Base-by-base conservation (phyloP, 2,888 invertebrate genomes). In the Graphium colonna region DNA sequence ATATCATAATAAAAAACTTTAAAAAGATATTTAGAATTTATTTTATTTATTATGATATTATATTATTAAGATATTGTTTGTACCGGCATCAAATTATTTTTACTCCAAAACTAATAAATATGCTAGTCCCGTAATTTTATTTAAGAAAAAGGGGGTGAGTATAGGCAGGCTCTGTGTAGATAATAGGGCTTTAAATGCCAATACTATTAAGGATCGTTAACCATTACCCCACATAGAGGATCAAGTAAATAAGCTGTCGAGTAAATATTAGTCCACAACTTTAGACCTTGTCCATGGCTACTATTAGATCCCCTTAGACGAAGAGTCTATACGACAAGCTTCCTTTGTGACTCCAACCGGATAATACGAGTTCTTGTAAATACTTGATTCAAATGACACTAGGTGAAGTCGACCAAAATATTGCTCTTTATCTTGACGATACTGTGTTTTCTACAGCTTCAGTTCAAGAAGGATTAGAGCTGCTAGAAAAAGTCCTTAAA, bases 181-280 rank as follows among this genome's bases (percentile, higher is more conserved):
- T 45, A 33, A 36, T 16, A 33, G 45, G 16, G 45, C 45, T 5
- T 44, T 39, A 4, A 39, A 36, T 36, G 36, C 36, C 12, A 36
- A 36, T 3, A 36, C 36, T 36, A 36, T 36, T 36, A 57, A 26
- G 51, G 53, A 31, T 57, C 49, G 13, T 12, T 38, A 38, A 3
- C 38, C 38, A 13, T 38, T 38, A 13, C 38, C 33, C 2, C 9
- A 33, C n/a, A 38, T 38, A 4, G 38, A 38, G 13, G 38, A 38
- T 38, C 38, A 38, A 15, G 13, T 38, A 13, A 38, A 1, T 38
- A 38, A 12, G 13, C 13, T 38, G 2, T 8, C 33, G 3, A n/a
- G 38, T 38, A n/a, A 38, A 13, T 3, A 4, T 13, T 13, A 13
- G 3, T 13, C 2, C 13, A 38, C 38, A 3, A 38, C 38, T 1